A percentile compares a stretch with the other conserved stretches of the same genome.
phyloP scores from a whole-genome alignment of 37 sponge, comb jelly and placozoan genomes.

The Ephydatia muelleri region DNA sequence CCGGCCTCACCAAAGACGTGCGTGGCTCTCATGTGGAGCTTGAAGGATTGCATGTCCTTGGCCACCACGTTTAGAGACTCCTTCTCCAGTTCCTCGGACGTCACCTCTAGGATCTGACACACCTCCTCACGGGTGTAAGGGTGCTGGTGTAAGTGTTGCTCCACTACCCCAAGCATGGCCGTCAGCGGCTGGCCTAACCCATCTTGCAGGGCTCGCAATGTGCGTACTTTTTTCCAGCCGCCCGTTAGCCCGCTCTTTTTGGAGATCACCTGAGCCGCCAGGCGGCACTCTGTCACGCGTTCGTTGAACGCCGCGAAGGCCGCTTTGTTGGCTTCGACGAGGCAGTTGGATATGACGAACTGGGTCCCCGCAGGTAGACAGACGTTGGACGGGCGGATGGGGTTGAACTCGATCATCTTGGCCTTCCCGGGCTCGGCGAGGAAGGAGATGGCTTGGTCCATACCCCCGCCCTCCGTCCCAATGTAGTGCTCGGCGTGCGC shows the following conservation, averaged over 20 bases:
- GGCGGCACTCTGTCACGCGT: conserved; percentile 90
- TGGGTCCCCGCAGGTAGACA: conserved; percentile 61
- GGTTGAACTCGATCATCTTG: conserved; percentile 90
- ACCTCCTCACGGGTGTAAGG: conserved; percentile 83
- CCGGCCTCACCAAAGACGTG: conserved; percentile 89
- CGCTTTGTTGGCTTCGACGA: conserved; percentile 79
- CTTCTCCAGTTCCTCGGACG: conserved; percentile 36
- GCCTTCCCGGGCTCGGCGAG: conserved; percentile 86
- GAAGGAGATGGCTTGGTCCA: conserved; percentile 98
- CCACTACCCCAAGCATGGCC: conserved; percentile 68
- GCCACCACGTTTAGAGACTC: conserved; percentile 47
- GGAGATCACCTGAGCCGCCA: conserved; percentile 84
- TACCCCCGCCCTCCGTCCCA: conserved; percentile 97
- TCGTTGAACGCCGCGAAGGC: conserved; percentile 74
- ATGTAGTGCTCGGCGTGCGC: conserved; percentile 89
- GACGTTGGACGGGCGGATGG: conserved; percentile 69
- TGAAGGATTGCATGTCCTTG: conserved; percentile 49
- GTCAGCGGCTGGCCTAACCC: conserved; percentile 27
- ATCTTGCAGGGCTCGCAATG: conserved; percentile 56
- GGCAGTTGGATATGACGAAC: conserved; percentile 88
- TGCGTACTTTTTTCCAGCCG: conserved; percentile 67
- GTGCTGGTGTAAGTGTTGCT: conserved; percentile 69
- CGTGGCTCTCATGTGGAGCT: conserved; percentile 80
- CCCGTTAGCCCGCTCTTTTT: conserved; percentile 57
- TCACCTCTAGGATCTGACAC: conserved; percentile 60